These are phyloP conservation scores for Drosophila repleta DNA, from an alignment of 1,140 invertebrate species.

Conservation along the genomic window DNA sequence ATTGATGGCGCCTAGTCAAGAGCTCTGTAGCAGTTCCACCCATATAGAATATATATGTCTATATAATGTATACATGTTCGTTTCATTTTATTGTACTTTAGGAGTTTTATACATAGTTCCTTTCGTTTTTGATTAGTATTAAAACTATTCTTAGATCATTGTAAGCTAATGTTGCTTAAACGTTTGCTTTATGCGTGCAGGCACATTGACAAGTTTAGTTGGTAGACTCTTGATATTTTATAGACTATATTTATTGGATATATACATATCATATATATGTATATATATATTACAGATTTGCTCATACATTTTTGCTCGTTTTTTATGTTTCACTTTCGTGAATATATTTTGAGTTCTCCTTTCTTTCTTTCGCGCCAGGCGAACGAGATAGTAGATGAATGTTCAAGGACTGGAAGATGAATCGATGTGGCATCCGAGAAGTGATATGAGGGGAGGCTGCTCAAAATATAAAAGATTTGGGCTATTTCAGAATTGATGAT, in stretches of 20 bases:
- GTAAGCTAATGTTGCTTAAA: not conserved
- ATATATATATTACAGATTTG: not conserved
- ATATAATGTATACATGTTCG: not conserved
- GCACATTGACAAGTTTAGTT: constrained; percentile 31
- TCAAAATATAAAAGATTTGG: too few relatives aligned
- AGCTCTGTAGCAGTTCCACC: too few relatives aligned
- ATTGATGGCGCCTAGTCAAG: too few relatives aligned
- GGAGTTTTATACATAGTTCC: constrained; percentile 5
- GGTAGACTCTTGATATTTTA: constrained; percentile 36
- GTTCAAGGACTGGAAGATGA: too few relatives aligned
- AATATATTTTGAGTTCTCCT: too few relatives aligned
- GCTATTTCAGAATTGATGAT: too few relatives aligned
- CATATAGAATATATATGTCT: too few relatives aligned
- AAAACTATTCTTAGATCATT: not conserved
- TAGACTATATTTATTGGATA: constrained; percentile 11
- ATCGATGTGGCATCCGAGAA: too few relatives aligned
- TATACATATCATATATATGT: constrained; percentile 12
- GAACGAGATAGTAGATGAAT: too few relatives aligned
- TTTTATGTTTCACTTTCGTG: too few relatives aligned
- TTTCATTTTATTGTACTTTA: constrained; percentile 3
- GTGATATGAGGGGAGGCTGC: too few relatives aligned
- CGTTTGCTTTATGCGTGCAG: constrained; percentile 7
- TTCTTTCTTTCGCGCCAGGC: too few relatives aligned
- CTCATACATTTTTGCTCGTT: not conserved
- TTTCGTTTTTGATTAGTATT: not conserved